These are phyloP conservation scores for Diloba caeruleocephala DNA, from an alignment of 2,888 invertebrate genomes.

Conservation along the genomic window DNA sequence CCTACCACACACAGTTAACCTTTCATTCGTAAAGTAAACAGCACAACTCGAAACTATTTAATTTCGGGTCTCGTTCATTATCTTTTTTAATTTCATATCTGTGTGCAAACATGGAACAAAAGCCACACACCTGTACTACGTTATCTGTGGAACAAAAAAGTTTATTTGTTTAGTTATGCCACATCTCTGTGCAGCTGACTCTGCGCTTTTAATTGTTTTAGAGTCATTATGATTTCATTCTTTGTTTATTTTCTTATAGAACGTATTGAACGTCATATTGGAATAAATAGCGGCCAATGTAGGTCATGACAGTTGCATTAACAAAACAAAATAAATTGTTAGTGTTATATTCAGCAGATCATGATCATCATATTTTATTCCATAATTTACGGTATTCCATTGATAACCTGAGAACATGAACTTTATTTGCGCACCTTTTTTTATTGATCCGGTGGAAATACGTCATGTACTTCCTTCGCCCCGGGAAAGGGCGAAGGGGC, in stretches of 20 bases:
- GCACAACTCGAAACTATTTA: constrained; percentile 59
- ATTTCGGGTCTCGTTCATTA: constrained; percentile 66
- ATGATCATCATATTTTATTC: too few species aligned
- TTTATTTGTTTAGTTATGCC: constrained; percentile 56
- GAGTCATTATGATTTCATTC: constrained; percentile 19
- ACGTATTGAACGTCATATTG: too few species aligned
- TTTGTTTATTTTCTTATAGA: not conserved
- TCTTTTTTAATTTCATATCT: constrained; percentile 74
- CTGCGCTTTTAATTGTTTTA: constrained; percentile 38
- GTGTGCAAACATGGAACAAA: constrained; percentile 64
- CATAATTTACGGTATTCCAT: too few species aligned
- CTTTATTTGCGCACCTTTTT: too few species aligned
- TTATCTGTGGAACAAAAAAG: constrained; percentile 66
- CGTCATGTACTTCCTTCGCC: too few species aligned
- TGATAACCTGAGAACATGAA: too few species aligned
- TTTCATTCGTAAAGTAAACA: constrained; percentile 55
- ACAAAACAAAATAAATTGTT: too few species aligned
- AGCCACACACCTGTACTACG: constrained; percentile 60
- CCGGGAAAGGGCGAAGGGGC: too few species aligned
- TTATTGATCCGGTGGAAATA: too few species aligned
- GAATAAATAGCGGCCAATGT: too few species aligned
- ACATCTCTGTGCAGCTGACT: constrained; percentile 41
- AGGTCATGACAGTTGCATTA: too few species aligned
- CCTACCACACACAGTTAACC: constrained; percentile 49
- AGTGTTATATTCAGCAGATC: too few species aligned